phyloP scores from a whole-genome alignment of 2,113 vertebrate species.

The Campylorhamphus procurvoides region DNA sequence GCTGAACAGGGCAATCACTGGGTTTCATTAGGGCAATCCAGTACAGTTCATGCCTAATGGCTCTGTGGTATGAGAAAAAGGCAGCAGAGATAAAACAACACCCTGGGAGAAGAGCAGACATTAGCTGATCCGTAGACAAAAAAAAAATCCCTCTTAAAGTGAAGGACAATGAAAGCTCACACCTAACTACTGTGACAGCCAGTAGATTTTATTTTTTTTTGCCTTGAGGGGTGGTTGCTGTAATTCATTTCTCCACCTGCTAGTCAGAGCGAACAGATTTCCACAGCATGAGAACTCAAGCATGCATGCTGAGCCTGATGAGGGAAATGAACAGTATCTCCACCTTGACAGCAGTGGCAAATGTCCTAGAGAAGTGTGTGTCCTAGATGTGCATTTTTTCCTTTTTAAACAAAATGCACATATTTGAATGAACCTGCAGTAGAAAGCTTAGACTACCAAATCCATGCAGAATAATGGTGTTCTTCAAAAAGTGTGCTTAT shows the following conservation, averaged over 20 bases:
- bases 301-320: neutral
- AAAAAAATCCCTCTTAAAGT: neutral
- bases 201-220: neutral
- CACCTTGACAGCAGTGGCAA: conserved; percentile 9
- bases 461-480: neutral
- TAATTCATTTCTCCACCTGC: conserved; percentile 51
- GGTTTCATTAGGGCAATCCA: neutral
- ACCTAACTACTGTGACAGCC: neutral
- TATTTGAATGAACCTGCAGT: neutral
- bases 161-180: neutral
- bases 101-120: neutral
- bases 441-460: neutral
- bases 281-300: conserved; percentile 41
- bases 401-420: neutral
- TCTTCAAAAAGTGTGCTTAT: neutral
- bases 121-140: neutral
- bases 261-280: conserved; percentile 47
- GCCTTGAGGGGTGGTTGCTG: neutral
- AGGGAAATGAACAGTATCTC: conserved; percentile 9
- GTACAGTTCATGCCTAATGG: neutral
- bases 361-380: neutral
- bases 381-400: neutral
- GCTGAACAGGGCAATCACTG: neutral
- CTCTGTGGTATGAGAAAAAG: neutral
- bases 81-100: neutral